These are phyloP conservation scores for Cuculus canorus DNA, from an alignment of 2,797 vertebrate genomes.

Conservation along the genomic window DNA sequence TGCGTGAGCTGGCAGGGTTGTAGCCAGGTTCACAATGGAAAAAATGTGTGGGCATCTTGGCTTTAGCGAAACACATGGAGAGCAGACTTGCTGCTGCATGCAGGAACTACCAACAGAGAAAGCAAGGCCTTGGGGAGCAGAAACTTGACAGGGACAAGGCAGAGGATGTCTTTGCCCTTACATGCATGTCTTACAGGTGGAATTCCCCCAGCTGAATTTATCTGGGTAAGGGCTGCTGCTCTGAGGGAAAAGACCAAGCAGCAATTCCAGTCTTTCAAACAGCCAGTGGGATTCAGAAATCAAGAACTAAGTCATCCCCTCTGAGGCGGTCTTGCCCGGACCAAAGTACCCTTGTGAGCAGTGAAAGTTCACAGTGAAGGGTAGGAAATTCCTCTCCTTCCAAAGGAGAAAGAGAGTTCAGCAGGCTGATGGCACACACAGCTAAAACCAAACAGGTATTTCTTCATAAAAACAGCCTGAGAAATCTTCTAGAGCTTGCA, in stretches of 20 bases:
- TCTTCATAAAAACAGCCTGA: background rate
- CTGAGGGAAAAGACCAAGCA: constrained; percentile 1
- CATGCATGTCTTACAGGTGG: constrained; percentile 62
- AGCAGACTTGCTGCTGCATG: constrained; percentile 54
- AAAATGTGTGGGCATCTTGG: constrained; percentile 63
- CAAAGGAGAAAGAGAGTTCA: background rate
- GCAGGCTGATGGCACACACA: background rate
- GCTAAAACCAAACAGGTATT: background rate
- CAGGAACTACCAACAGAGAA: constrained; percentile 57
- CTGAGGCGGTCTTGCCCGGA: background rate
- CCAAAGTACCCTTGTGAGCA: background rate
- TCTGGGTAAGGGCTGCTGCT: constrained; percentile 42
- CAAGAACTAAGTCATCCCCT: background rate
- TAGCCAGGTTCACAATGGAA: constrained; percentile 67
- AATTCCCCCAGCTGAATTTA: constrained; percentile 62
- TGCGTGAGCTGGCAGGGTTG: constrained; percentile 57
- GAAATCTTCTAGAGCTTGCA: background rate
- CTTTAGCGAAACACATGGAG: background rate
- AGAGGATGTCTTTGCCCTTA: constrained; percentile 58
- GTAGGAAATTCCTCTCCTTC: background rate
- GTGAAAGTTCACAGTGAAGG: background rate
- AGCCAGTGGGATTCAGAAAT: constrained; percentile 3
- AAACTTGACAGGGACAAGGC: constrained; percentile 64
- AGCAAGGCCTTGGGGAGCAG: constrained; percentile 63
- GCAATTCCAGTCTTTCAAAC: background rate